These are phyloP conservation scores for Orchestes rusci DNA, from an alignment of 2,888 invertebrate genomes.

Conservation along the genomic window DNA sequence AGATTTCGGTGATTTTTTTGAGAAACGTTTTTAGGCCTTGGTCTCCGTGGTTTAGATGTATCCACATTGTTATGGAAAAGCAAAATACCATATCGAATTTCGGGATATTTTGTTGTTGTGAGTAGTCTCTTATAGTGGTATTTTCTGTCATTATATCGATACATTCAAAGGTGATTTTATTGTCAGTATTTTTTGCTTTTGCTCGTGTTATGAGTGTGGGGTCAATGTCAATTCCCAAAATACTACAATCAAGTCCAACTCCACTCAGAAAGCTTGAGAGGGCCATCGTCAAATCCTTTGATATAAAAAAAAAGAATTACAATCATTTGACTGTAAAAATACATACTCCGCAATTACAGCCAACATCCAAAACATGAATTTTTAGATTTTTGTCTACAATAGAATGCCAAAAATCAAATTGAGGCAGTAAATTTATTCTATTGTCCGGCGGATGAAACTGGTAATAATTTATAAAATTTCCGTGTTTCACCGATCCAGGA, in stretches of 20 bases:
- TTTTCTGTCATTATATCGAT: constrained; percentile 53
- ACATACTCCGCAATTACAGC: too few relatives aligned
- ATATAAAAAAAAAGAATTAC: too few relatives aligned
- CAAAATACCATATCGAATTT: constrained; percentile 66
- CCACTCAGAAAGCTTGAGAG: neutral
- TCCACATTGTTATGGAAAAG: constrained; percentile 87
- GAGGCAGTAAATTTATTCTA: too few relatives aligned
- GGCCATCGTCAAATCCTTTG: too few relatives aligned
- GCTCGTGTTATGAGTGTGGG: constrained; percentile 62
- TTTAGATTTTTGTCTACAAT: too few relatives aligned
- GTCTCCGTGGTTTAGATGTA: constrained; percentile 80
- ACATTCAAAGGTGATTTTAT: constrained; percentile 50
- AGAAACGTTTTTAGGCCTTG: constrained; percentile 59
- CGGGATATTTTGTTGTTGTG: constrained; percentile 41
- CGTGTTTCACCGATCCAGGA: too few relatives aligned
- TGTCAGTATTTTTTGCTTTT: constrained; percentile 41
- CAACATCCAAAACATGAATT: too few relatives aligned
- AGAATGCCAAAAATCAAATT: too few relatives aligned
- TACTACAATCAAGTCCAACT: constrained; percentile 34
- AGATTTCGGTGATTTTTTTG: constrained; percentile 46
- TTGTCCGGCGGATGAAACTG: too few relatives aligned
- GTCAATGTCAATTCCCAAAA: constrained; percentile 73
- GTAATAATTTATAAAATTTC: too few relatives aligned
- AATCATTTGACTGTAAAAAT: too few relatives aligned
- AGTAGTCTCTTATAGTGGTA: constrained; percentile 44